Conservation (phyloP, 2,797 vertebrate genomes). For the Oreochromis grahami region DNA sequence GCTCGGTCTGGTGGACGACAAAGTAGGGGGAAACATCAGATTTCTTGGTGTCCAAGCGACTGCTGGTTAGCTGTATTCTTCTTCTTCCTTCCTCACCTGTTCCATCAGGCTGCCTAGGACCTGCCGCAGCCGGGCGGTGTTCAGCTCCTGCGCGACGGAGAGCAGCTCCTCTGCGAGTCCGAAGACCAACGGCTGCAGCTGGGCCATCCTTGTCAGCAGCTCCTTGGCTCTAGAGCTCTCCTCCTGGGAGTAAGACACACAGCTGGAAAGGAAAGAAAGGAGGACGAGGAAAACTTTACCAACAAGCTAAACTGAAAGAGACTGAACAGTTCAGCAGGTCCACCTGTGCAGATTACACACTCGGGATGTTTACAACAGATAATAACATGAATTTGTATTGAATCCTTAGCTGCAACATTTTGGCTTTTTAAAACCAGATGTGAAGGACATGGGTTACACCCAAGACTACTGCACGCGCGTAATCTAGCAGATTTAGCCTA, state of each 20-base stretch:
- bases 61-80: background rate
- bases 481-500: background rate
- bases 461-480: fast-evolving
- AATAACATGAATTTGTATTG: background rate
- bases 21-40: background rate
- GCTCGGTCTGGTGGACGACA: slow-evolving; percentile 74
- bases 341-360: background rate
- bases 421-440: background rate
- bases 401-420: fast-evolving
- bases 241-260: slow-evolving; percentile 77
- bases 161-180: slow-evolving; percentile 76
- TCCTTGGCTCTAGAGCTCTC: slow-evolving; percentile 86
- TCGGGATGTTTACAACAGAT: background rate
- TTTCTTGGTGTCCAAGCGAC: fast-evolving
- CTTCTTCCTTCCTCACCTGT: slow-evolving; percentile 17
- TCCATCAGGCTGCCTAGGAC: slow-evolving; percentile 17
- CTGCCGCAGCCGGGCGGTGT: background rate
- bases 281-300: background rate
- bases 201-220: slow-evolving; percentile 84
- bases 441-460: background rate
- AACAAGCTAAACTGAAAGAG: background rate
- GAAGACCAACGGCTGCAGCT: slow-evolving; percentile 87
- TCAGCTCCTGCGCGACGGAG: slow-evolving; percentile 24
- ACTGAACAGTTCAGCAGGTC: background rate
- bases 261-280: slow-evolving; percentile 1